phyloP scores from a whole-genome alignment of 2,888 invertebrate species.

The Acronicta alni region DNA sequence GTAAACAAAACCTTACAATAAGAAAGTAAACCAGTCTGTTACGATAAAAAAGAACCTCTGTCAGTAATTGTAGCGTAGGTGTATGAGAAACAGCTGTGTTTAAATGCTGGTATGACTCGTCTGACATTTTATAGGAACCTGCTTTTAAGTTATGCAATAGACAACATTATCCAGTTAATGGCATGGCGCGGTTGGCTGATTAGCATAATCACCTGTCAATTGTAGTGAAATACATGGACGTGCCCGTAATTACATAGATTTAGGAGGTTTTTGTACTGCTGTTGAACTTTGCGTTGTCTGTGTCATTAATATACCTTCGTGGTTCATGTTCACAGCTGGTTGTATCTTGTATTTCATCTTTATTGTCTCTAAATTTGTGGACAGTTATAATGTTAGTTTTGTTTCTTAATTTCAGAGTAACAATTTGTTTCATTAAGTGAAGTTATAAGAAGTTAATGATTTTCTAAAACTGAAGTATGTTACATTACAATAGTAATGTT shows the following conservation, averaged over 20 bases:
- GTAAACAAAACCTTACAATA: conserved; percentile 66
- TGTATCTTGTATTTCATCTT: conserved; percentile 17
- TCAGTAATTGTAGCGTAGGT: conserved; percentile 73
- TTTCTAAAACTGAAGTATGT: conserved; percentile 20
- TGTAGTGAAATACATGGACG: conserved; percentile 60
- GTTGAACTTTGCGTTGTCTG: conserved; percentile 11
- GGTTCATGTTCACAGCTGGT: conserved; percentile 33
- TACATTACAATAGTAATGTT: too few species aligned
- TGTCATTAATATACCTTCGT: conserved; percentile 26
- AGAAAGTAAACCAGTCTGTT: conserved; percentile 63
- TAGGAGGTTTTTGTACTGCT: conserved; percentile 48
- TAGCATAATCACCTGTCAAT: conserved; percentile 81
- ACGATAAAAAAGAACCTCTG: conserved; percentile 70
- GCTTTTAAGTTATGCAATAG: conserved; percentile 84
- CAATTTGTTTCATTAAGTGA: background rate
- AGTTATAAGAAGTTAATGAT: background rate
- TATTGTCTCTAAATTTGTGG: conserved; percentile 8
- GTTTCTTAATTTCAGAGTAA: conserved; percentile 11
- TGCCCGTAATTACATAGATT: conserved; percentile 50
- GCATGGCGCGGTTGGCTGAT: conserved; percentile 68
- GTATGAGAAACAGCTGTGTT: conserved; percentile 77
- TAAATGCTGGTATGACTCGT: conserved; percentile 71
- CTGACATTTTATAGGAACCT: conserved; percentile 81
- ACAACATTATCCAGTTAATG: conserved; percentile 77
- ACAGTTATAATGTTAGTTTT: conserved; percentile 2